These are phyloP conservation scores for Helobdella robusta DNA, from an alignment of 2,888 invertebrate species.

Conservation along the genomic window DNA sequence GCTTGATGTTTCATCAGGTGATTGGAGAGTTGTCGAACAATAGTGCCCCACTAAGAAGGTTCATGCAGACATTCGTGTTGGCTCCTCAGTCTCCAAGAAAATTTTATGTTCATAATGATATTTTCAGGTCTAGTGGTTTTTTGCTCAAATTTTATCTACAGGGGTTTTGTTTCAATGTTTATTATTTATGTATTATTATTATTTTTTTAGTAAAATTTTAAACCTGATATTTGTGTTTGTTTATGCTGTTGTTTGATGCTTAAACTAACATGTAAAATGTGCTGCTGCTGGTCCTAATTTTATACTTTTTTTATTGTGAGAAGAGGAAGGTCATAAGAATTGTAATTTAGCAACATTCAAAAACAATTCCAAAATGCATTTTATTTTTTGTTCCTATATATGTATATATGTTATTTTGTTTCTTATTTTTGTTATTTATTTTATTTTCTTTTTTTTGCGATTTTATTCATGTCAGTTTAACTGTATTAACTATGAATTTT, in stretches of 20 bases:
- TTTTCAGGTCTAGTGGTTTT: conserved; percentile 65
- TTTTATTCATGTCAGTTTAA: no score
- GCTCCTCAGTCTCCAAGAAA: conserved; percentile 89
- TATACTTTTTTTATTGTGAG: conserved; percentile 9
- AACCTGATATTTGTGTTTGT: background rate
- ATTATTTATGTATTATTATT: background rate
- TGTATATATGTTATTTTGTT: background rate
- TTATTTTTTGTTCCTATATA: background rate
- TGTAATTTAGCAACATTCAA: no score
- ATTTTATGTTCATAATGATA: conserved; percentile 97
- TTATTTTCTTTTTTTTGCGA: background rate
- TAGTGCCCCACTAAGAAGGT: conserved; percentile 89
- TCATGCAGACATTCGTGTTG: conserved; percentile 93
- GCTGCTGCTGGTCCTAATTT: background rate
- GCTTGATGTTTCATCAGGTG: conserved; percentile 77
- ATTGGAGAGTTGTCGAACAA: conserved; percentile 92
- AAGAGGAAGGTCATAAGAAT: no score
- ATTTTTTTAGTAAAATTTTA: background rate
- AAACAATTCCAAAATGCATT: no score
- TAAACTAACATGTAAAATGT: background rate
- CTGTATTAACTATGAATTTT: no score
- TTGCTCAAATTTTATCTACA: no score
- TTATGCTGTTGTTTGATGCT: no score
- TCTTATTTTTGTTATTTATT: background rate
- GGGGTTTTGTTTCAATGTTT: background rate